A percentile compares a stretch with the other conserved stretches of the same genome.
Evolutionary conservation across 2,113 vertebrate genomes (phyloP).

Genomic region (Tupaia tana): DNA sequence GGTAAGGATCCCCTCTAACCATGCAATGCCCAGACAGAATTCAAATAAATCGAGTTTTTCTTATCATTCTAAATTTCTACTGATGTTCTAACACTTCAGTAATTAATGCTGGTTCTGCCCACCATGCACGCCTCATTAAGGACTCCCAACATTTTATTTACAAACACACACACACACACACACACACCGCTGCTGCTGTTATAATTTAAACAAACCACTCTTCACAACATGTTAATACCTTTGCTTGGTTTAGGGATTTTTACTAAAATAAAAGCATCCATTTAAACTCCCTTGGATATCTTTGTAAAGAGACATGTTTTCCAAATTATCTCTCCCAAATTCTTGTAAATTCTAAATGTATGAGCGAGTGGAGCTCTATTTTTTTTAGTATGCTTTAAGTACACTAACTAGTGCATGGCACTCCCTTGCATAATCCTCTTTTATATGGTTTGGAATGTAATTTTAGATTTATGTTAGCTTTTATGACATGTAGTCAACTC

Average conservation of each 20-base stretch:
- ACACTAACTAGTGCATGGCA: neutral
- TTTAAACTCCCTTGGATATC: constrained; percentile 31
- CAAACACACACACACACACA: neutral
- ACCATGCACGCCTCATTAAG: neutral
- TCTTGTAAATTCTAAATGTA: constrained; percentile 55
- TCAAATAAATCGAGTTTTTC: neutral
- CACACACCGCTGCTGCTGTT: too few species aligned
- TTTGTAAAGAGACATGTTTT: constrained; percentile 39
- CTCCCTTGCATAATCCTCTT: neutral
- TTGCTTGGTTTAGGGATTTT: constrained; percentile 10
- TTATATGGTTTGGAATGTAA: constrained; percentile 15
- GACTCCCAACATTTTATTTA: constrained; percentile 5
- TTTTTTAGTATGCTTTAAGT: constrained; percentile 26
- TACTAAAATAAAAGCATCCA: constrained; percentile 31
- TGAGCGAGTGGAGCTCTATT: neutral
- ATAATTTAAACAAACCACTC: neutral
- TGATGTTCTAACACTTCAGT: neutral
- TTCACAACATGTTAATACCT: neutral
- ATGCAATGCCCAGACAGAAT: neutral
- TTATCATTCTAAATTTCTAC: neutral
- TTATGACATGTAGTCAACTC: neutral
- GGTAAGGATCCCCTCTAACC: neutral
- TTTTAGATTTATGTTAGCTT: constrained; percentile 56
- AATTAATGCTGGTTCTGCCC: constrained; percentile 8
- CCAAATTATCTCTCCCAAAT: neutral